Evolutionary conservation across 2,888 invertebrate species (phyloP).

Genomic region (Clostera curtula): DNA sequence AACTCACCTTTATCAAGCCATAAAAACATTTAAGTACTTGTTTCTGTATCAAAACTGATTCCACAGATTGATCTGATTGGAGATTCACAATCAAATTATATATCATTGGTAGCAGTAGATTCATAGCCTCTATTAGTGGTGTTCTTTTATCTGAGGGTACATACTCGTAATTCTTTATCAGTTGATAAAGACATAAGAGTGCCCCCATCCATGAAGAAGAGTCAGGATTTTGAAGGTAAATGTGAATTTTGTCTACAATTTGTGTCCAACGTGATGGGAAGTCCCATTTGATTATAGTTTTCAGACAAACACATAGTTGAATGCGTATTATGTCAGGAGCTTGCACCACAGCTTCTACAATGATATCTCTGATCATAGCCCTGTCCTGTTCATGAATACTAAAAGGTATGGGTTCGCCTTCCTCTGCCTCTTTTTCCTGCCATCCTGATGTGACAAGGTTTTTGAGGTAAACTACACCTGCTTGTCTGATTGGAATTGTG

Average conservation of each 20-base stretch:
- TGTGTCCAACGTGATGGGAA: conserved; percentile 97
- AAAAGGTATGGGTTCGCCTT: conserved; percentile 84
- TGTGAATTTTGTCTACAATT: conserved; percentile 95
- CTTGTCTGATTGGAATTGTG: conserved; percentile 94
- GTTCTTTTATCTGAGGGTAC: conserved; percentile 91
- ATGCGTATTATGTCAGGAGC: conserved; percentile 93
- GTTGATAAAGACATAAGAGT: conserved; percentile 90
- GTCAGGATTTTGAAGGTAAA: conserved; percentile 94
- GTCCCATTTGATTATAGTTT: conserved; percentile 95
- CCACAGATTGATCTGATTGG: conserved; percentile 88
- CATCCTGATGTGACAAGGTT: conserved; percentile 93
- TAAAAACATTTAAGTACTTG: conserved; percentile 92
- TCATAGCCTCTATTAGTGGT: conserved; percentile 96
- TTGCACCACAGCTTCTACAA: conserved; percentile 96
- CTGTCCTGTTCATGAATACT: conserved; percentile 97
- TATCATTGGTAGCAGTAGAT: conserved; percentile 91
- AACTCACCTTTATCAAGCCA: conserved; percentile 88
- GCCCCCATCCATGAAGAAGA: conserved; percentile 93
- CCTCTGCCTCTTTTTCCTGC: conserved; percentile 87
- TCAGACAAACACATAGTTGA: conserved; percentile 94
- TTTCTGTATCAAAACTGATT: conserved; percentile 94
- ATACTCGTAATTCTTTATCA: conserved; percentile 95
- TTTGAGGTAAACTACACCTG: conserved; percentile 97
- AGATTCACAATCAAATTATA: conserved; percentile 88
- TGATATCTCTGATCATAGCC: conserved; percentile 91